phyloP scores from a whole-genome alignment of 1,140 invertebrate species.

The Drosophila malerkotliana region DNA sequence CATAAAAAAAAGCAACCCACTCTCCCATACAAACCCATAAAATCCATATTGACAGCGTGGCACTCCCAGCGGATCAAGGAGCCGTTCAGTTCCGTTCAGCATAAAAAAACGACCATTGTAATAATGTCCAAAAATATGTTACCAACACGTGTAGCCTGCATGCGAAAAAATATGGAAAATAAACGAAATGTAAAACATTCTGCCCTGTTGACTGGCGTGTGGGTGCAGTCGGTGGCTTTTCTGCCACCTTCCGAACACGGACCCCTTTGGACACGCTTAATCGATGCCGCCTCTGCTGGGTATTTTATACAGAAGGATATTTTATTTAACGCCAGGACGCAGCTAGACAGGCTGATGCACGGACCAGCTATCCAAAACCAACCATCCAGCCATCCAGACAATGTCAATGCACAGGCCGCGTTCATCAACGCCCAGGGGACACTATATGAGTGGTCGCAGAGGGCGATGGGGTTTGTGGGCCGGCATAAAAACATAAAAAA shows the following conservation, averaged over 20 bases:
- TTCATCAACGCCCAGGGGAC: slow-evolving; percentile 60
- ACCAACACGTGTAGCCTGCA: slow-evolving; percentile 70
- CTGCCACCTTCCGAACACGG: neutral
- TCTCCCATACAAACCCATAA: slow-evolving; percentile 39
- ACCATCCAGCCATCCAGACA: slow-evolving; percentile 37
- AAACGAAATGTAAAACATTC: slow-evolving; percentile 54
- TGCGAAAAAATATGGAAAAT: slow-evolving; percentile 48
- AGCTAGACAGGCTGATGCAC: slow-evolving; percentile 46
- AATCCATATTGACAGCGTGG: slow-evolving; percentile 65
- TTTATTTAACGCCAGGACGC: slow-evolving; percentile 73
- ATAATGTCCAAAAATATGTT: slow-evolving; percentile 82
- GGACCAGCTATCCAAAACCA: neutral
- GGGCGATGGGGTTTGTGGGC: neutral
- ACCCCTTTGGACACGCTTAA: slow-evolving; percentile 61
- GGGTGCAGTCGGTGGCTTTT: slow-evolving; percentile 53
- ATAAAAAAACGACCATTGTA: slow-evolving; percentile 68
- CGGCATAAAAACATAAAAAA: slow-evolving; percentile 71
- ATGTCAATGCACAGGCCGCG: slow-evolving; percentile 69
- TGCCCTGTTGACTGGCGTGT: slow-evolving; percentile 28
- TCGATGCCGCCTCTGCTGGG: slow-evolving; percentile 59
- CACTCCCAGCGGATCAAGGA: slow-evolving; percentile 32
- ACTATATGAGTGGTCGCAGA: neutral
- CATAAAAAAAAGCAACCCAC: slow-evolving; percentile 53
- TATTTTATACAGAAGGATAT: slow-evolving; percentile 72
- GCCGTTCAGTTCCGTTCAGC: slow-evolving; percentile 11